Evolutionary conservation across 2,797 vertebrate genomes (phyloP).

Genomic region (Hirundo rustica): DNA sequence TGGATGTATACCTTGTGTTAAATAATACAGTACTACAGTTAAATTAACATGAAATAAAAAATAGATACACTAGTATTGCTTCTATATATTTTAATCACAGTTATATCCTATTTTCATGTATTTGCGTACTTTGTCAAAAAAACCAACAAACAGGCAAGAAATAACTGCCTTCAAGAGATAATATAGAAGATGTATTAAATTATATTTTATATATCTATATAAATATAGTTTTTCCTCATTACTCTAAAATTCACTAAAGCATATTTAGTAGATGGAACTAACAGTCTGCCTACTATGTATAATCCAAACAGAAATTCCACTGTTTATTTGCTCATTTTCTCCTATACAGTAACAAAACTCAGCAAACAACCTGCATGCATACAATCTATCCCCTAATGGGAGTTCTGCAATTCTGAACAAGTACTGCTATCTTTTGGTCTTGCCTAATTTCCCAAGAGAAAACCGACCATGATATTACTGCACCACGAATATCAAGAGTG

Average conservation of each 20-base stretch:
- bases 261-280: background rate
- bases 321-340: constrained; percentile 18
- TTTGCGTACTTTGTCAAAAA: background rate
- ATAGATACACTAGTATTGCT: background rate
- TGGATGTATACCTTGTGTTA: background rate
- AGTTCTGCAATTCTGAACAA: background rate
- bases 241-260: background rate
- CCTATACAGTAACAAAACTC: constrained; percentile 7
- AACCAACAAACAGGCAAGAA: background rate
- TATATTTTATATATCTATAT: too few species aligned
- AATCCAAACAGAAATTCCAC: background rate
- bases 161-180: background rate
- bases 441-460: background rate
- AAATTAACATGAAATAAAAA: background rate
- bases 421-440: background rate
- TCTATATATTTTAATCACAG: background rate
- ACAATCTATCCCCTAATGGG: background rate
- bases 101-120: background rate
- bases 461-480: background rate
- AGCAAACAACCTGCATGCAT: background rate
- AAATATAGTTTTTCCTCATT: background rate
- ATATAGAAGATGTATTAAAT: background rate
- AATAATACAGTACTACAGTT: background rate
- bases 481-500: background rate
- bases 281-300: background rate